A percentile compares a stretch with the other conserved stretches of the same genome.
These are phyloP conservation scores for Gymnothorax reevesii DNA, from an alignment of 2,797 vertebrate species.

Conservation along the genomic window DNA sequence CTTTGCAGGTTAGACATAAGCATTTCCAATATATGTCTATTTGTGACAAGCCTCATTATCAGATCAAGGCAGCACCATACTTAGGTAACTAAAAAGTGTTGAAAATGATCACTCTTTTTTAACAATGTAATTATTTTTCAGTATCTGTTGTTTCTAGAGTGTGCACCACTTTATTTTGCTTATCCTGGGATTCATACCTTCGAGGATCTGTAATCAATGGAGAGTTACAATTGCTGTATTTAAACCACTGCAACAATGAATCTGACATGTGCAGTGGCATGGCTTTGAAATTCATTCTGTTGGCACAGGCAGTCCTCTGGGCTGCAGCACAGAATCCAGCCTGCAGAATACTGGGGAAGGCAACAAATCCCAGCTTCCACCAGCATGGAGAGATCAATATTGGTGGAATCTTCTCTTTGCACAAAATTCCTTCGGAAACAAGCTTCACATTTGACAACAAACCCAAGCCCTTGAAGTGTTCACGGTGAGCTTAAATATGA, in stretches of 20 bases:
- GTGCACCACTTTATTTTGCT: background rate
- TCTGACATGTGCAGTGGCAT: background rate
- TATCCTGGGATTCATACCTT: background rate
- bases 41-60: no score
- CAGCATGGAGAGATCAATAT: conserved; percentile 43
- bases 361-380: conserved; percentile 32
- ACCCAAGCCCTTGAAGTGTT: conserved; percentile 35
- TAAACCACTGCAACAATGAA: background rate
- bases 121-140: background rate
- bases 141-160: background rate
- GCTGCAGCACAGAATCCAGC: background rate
- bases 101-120: no score
- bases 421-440: conserved; percentile 29
- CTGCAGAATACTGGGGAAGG: conserved; percentile 30
- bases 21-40: no score
- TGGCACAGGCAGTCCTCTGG: background rate
- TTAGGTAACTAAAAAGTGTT: no score
- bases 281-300: background rate
- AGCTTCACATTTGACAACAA: conserved; percentile 34
- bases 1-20: no score
- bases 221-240: background rate
- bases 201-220: background rate
- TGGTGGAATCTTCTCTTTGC: conserved; percentile 47
- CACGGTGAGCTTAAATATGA: conserved; percentile 36
- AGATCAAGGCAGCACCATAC: no score